Base-by-base conservation (phyloP, 2,113 vertebrate species). In the Thamnophis sirtalis region DNA sequence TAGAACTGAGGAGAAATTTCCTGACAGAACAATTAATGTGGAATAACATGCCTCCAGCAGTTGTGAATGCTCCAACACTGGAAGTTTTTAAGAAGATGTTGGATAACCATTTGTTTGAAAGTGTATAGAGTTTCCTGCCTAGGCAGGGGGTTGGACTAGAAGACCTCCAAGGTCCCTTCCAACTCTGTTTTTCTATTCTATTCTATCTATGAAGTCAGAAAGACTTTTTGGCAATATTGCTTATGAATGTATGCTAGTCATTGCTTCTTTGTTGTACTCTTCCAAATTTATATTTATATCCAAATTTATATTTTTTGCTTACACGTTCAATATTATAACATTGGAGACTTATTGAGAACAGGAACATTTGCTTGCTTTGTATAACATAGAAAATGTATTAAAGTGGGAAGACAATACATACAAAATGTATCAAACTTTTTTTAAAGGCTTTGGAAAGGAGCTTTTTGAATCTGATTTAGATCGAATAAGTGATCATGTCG, bases 381-480 rank as follows among this genome's bases (percentile, higher is more conserved):
- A 80, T 80, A 80, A 80, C 21, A 21, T 80, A 80, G 33, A 55
- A 56, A 80, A 17, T 55, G n/a, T 60, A 89, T 80, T 54, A 21
- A 87, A 88, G 33, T 85, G 54, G 9, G 28, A 85, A 86, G n/a
- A 53, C 53, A 60, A 54, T 33, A 73, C 43, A 48, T 48, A 26
- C 9, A 43, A 60, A 73, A 87, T 7, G 54, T 80, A 89, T 0
- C 33, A 26, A 94, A 80, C 3, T 95, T 19, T 95, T 95, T 94
- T 54, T 95, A 4, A 95, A 99, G 99, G 98, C 93, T 99, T 99
- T 93, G 99, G 99, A 80, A 99, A 99, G 96, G 99, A 99, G 93
- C 97, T 99, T 93, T 99, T 99, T 96, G 99, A 99, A 95, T 99
- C 99, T 2, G 99, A 99, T 95, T 98, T 99, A 53, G 99, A 99